Base-by-base conservation (phyloP, 2,888 invertebrate species). In the Melikaiella ostensackeni region DNA sequence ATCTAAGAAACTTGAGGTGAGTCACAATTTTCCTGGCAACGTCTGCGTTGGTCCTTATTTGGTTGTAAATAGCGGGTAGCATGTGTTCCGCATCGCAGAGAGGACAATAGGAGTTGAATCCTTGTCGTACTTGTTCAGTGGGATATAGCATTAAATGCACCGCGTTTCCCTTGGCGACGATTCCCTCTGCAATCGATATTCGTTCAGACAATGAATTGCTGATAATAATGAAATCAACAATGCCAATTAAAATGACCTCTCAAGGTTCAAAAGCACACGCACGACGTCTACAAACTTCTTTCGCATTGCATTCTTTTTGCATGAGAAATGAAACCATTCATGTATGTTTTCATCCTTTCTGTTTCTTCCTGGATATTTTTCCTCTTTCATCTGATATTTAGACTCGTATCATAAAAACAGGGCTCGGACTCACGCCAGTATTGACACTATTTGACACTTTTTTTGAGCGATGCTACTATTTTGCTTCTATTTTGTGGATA, bases 21-120 rank as follows among this genome's bases (percentile, higher is more conserved):
- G 16, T 6, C 59, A 59, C 27, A 59, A 59, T 59, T 59, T 59
- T 59, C 59, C 27, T 5, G 24, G 24, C 16, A 27, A 24, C 27
- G 59, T 59, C 27, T 59, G 59, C 16, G 6, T 27, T 16, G 27
- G 24, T 16, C 27, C 59, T 27, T 27, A 59, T 59, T 59, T 7
- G 27, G 59, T 24, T 59, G 59, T 59, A 59, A 59, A 59, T 59
- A 59, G 59, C 27, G 59, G 59, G 59, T 59, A 59, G 59, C 59
- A 59, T 59, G 59, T 59, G 59, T 27, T 59, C 59, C 59, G 24
- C 59, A 59, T 59, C 27, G 11, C 59, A 16, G 27, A 27, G 27
- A 59, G 16, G 16, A 27, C 59, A 27, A 59, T 55, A 27, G 59
- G 27, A 59, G 55, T n/a, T 21, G 21, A 59, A 59, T 27, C 59